Conservation (phyloP, 1,140 invertebrate genomes). For the Caenorhabditis remanei region DNA sequence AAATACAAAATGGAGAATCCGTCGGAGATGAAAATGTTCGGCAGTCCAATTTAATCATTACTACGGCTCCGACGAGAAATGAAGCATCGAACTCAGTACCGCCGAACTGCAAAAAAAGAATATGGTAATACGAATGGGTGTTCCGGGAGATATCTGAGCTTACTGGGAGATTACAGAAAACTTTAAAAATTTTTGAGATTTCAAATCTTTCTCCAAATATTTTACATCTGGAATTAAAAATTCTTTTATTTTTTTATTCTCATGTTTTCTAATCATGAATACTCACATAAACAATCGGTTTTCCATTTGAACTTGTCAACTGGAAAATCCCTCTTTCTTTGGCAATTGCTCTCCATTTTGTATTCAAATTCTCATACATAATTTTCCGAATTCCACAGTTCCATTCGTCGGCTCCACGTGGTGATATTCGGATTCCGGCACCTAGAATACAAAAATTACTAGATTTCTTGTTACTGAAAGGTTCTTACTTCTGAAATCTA, state of each 20-base stretch:
- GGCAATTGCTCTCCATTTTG: conserved; percentile 31
- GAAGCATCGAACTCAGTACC: conserved; percentile 33
- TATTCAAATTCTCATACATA: conserved; percentile 40
- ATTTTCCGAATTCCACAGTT: conserved; percentile 28
- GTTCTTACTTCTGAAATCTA: not conserved
- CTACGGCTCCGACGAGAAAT: conserved; percentile 10
- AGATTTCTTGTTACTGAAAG: not conserved
- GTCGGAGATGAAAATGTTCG: not conserved
- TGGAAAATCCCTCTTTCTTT: conserved; percentile 22
- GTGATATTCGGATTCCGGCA: conserved; percentile 19
- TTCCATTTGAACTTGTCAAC: conserved; percentile 23
- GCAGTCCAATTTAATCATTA: conserved; percentile 30
- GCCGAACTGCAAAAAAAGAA: conserved; percentile 40
- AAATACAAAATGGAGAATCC: conserved; percentile 4
- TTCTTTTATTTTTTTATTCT: not conserved
- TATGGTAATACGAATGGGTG: not conserved
- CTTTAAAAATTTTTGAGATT: no score
- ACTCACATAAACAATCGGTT: conserved; percentile 47
- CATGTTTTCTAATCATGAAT: not conserved
- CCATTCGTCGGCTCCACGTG: conserved; percentile 41
- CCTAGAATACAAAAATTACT: not conserved
- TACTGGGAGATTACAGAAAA: no score
- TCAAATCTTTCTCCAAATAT: no score
- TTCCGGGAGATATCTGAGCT: no score
- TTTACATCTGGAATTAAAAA: not conserved